phyloP scores from a whole-genome alignment of 2,888 invertebrate genomes.

The Tetranychus piercei region DNA sequence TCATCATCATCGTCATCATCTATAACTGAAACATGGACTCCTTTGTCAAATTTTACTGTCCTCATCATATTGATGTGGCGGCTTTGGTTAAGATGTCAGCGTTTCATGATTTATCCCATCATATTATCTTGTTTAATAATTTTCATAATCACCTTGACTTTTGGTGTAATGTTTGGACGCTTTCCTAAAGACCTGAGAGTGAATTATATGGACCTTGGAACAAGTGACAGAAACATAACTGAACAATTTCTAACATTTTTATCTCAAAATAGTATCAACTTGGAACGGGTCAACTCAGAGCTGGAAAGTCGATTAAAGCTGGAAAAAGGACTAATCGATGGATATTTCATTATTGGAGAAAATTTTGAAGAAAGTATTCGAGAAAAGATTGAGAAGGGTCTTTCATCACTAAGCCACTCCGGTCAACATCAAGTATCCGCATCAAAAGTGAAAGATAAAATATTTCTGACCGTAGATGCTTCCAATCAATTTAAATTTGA shows the following conservation, averaged over 20 bases:
- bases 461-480: background rate
- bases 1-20: background rate
- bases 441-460: background rate
- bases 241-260: background rate
- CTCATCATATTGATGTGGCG: background rate
- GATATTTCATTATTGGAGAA: constrained; percentile 3
- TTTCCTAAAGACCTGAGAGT: background rate
- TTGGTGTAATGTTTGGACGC: constrained; percentile 3
- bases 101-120: constrained; percentile 7
- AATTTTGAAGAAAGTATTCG: background rate
- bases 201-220: background rate
- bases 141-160: background rate
- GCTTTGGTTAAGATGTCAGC: background rate
- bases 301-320: background rate
- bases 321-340: background rate
- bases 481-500: constrained; percentile 7
- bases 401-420: background rate
- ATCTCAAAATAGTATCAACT: background rate
- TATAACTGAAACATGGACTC: background rate
- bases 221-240: background rate
- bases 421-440: background rate
- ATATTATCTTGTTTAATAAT: constrained; percentile 4
- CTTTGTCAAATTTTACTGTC: background rate
- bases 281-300: background rate
- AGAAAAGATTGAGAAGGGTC: background rate